Base-by-base conservation (phyloP, 2,113 vertebrate species). In the Nerophis lumbriciformis region DNA sequence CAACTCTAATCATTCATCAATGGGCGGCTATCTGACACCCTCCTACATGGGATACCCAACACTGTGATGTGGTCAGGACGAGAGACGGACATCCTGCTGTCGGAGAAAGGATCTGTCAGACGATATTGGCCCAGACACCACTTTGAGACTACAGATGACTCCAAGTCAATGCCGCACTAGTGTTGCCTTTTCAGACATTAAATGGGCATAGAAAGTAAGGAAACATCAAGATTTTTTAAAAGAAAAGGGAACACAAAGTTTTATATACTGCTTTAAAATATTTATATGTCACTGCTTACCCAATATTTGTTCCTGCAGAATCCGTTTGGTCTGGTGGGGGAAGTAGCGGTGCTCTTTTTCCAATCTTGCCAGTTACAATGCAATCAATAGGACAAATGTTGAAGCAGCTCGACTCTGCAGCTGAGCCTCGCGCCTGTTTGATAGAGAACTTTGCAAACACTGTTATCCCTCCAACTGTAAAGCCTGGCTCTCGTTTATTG, bases 1-100 rank as follows among this genome's bases (percentile, higher is more conserved):
- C 66, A 85, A 86, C 69, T 79, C 84, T 67, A 79, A 86, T 83
- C 88, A 79, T 81, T 83, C 74, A 85, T 88, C 87, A 75, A 87
- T 86, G 80, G 61, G 51, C 55, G 19, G 85, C 76, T 38, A 88
- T 66, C 77, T 77, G 80, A 87, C 75, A 84, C 88, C 63, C 28
- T 53, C 71, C 75, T 42, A 56, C 66, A 61, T 64, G 68, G 67
- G 78, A 80, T 36, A 85, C 80, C 62, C 0, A 74, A 80, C 79
- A 76, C 79, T 49, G 65, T 39, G 54, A 62, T 77, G 77, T 69
- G 83, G 88, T 82, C 77, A 75, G 57, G 76, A 63, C 79, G 76
- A 71, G 75, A 84, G 85, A 84, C 68, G 68, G 69, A 72, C 73
- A 68, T 81, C 83, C 86, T 84, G 85, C 73, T 83, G 78, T 80